Evolutionary conservation across 1,140 invertebrate genomes (phyloP), one percentile per base, ranked within the genome.

Genomic region (Plutomurus gul): DNA sequence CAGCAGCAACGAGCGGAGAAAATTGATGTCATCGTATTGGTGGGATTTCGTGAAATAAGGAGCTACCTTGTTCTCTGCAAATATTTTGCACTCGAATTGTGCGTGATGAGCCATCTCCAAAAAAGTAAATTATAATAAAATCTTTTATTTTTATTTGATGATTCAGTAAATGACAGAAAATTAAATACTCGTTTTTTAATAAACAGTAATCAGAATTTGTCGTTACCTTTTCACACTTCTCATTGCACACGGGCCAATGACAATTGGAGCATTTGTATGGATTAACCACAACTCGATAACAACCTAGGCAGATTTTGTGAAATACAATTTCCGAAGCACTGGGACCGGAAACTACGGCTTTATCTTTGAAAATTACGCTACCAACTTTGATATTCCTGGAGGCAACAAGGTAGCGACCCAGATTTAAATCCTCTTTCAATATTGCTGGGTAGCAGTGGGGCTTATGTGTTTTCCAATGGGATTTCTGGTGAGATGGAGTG

Each of bases 291-390:
- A 75, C 56, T 13, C 74, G 37, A 73, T 76, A 81, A 18, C 80
- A 81, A 0, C 80, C 80, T 3, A 81, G 43, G 33, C 80, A 81
- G 49, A 81, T 81, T n/a, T 37, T 25, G 13, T 76, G 72, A 47
- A 81, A 78, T 25, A 37, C 78, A 10, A 60, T 6, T 51, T 81
- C 80, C 13, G 80, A 72, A 13, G 70, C 72, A 72, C 76, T 78
- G 0, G 80, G 80, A 3, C 80, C 80, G 13, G 40, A 60, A 37
- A 81, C 10, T 10, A 81, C 18, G 0, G 80, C 80, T 46, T 77
- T 76, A 36, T 81, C 80, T 56, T 78, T 81, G n/a, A 81, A 81
- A 7, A 81, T 78, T 6, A 78, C n/a, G 39, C 78, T 76, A 2
- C 76, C 76, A 7, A 47, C 49, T 43, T 78, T 75, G 46, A 81